These are phyloP conservation scores for Anthoscopus minutus DNA, from an alignment of 2,113 vertebrate genomes.

Conservation along the genomic window DNA sequence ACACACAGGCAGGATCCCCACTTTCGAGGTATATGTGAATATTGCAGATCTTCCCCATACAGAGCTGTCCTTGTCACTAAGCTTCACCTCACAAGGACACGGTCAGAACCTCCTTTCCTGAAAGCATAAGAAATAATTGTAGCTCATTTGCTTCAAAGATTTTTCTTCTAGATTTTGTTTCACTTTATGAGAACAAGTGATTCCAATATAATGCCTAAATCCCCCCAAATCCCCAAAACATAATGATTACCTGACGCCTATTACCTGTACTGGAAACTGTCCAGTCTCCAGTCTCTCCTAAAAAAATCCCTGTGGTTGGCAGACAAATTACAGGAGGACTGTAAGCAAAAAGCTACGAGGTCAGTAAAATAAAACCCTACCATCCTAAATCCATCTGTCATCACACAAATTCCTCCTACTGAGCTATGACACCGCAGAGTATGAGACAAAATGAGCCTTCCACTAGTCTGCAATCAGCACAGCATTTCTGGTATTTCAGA, in stretches of 20 bases:
- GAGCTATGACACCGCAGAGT: constrained; percentile 1
- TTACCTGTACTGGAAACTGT: neutral
- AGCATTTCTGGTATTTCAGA: constrained; percentile 13
- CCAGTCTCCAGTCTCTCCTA: neutral
- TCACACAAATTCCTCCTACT: neutral
- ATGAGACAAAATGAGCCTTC: constrained; percentile 20
- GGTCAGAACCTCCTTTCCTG: neutral
- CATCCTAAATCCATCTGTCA: constrained; percentile 18
- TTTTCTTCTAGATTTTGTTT: neutral
- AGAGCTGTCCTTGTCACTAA: neutral
- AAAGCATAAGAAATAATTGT: neutral
- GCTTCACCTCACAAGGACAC: neutral
- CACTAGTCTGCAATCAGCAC: neutral
- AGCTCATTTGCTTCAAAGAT: neutral
- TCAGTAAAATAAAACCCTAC: constrained; percentile 7
- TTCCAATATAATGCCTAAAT: neutral
- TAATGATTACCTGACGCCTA: neutral
- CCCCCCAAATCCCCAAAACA: neutral
- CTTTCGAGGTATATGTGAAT: neutral
- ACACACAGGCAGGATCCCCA: neutral
- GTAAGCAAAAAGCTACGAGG: neutral
- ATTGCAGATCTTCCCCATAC: neutral
- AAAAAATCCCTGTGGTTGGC: neutral
- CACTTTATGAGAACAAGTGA: neutral
- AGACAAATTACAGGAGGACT: constrained; percentile 3